Percentiles rank a stretch among this genome's conserved stretches.
Conservation (phyloP, 2,888 invertebrate species). For the Cephus sareptanus region DNA sequence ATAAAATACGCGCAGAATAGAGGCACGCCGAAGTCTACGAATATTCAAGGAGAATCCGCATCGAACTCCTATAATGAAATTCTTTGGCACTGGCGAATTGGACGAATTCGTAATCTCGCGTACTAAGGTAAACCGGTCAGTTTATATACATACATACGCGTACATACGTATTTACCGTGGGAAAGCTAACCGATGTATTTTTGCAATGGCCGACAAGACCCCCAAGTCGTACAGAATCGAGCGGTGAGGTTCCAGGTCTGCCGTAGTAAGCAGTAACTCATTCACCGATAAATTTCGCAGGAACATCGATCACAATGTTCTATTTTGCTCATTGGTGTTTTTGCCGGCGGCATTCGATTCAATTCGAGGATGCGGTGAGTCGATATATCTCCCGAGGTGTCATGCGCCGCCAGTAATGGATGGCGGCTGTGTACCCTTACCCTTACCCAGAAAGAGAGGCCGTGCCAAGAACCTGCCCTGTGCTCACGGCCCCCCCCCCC, state of each 20-base stretch:
- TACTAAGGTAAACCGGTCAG: constrained; percentile 5
- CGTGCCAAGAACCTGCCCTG: constrained; percentile 56
- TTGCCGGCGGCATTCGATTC: constrained; percentile 64
- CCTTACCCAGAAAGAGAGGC: constrained; percentile 58
- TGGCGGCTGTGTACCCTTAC: constrained; percentile 62
- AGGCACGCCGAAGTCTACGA: too few species aligned
- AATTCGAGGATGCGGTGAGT: constrained; percentile 65
- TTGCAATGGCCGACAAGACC: too few species aligned
- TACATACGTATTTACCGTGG: too few species aligned
- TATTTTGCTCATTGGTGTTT: constrained; percentile 65
- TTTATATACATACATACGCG: neutral
- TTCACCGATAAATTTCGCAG: constrained; percentile 61
- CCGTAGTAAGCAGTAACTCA: constrained; percentile 47
- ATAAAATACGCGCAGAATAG: too few species aligned
- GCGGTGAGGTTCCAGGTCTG: constrained; percentile 9
- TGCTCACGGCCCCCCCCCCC: constrained; percentile 28
- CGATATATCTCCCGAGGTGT: constrained; percentile 63
- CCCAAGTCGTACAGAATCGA: too few species aligned
- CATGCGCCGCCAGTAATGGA: constrained; percentile 62
- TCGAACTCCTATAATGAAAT: too few species aligned
- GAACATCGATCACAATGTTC: constrained; percentile 64
- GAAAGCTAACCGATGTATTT: too few species aligned
- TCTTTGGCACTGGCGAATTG: too few species aligned
- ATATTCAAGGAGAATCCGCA: too few species aligned
- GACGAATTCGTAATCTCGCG: constrained; percentile 3